Evolutionary conservation across 1,140 invertebrate genomes (phyloP).

Genomic region (Drosophila arizonae): DNA sequence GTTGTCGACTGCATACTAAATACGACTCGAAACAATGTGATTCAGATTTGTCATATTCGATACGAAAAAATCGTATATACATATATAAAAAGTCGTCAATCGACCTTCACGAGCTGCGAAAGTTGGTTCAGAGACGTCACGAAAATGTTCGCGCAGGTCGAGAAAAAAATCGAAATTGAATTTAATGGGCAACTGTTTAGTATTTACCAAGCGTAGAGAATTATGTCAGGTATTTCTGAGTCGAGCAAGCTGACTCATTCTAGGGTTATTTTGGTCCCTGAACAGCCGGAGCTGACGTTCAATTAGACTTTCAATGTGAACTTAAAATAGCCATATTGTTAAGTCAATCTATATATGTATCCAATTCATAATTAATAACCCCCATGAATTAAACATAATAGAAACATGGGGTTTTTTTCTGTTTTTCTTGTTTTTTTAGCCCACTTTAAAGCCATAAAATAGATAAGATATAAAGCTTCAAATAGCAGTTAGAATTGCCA

Average conservation of each 20-base stretch:
- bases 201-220: conserved; percentile 57
- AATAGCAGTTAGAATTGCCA: conserved; percentile 62
- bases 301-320: conserved; percentile 34
- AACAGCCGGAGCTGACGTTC: conserved; percentile 30
- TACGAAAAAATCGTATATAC: conserved; percentile 4
- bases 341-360: background rate
- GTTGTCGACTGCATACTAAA: conserved; percentile 59
- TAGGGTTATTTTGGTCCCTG: conserved; percentile 37
- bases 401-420: background rate
- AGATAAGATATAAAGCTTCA: conserved; percentile 35
- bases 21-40: conserved; percentile 51
- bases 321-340: conserved; percentile 38
- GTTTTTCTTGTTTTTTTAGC: conserved; percentile 24
- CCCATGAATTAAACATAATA: background rate
- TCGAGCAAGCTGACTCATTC: conserved; percentile 48
- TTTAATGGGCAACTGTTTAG: conserved; percentile 56
- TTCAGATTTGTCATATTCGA: conserved; percentile 57
- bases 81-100: conserved; percentile 41
- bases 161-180: conserved; percentile 40
- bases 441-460: conserved; percentile 57
- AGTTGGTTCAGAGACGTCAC: conserved; percentile 59
- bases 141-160: conserved; percentile 38
- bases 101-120: conserved; percentile 58
- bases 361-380: conserved; percentile 48
- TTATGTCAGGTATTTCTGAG: conserved; percentile 39